Base-by-base conservation (phyloP, 2,113 vertebrate genomes). In the Tor tambroides region DNA sequence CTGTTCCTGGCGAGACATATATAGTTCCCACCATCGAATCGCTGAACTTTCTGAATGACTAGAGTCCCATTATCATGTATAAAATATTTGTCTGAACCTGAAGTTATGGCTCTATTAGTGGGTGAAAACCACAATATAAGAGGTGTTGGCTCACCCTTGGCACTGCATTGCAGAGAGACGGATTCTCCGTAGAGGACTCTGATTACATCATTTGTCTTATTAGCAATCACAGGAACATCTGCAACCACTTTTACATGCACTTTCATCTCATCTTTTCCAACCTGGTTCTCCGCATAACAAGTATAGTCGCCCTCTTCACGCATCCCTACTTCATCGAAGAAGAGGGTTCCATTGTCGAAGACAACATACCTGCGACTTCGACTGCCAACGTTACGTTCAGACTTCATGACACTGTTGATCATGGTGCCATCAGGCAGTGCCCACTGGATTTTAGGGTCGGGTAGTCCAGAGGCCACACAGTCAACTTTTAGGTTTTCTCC, bases 211-310 rank as follows among this genome's bases (percentile, higher is more conserved):
- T 89, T 86, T 0, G 91, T 93, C 87, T 95, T 94, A 85, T 95
- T 94, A 3, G 88, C 94, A 91, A 97, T 96, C 63, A 91, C 80
- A 0, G 97, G 95, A 0, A 94, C 92, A 49, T 94, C 93, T 0
- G 95, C 87, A 72, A 95, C 91, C 35, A 95, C 95, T 88, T 96
- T 96, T 17, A 99, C 95, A 0, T 94, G 93, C 0, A 99, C 96
- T 19, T 94, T 96, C 98, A 97, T 98, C 90, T 97, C 95, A 61
- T 99, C 98, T 91, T 96, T 97, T 28, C 98, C 98, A 0, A 97
- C 92, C 87, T 95, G 96, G 91, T 99, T 99, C 71, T 98, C 93
- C 0, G 98, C 98, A 1, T 97, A 95, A 91, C 98, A 99, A 0
- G 96, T 99, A 90, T 99, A 99, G 89, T 97, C 95, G 0, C 98